Percentiles rank a stretch among this genome's conserved stretches.
Evolutionary conservation across 2,113 vertebrate genomes (phyloP).

Genomic region (Paracanthobrama guichenoti): DNA sequence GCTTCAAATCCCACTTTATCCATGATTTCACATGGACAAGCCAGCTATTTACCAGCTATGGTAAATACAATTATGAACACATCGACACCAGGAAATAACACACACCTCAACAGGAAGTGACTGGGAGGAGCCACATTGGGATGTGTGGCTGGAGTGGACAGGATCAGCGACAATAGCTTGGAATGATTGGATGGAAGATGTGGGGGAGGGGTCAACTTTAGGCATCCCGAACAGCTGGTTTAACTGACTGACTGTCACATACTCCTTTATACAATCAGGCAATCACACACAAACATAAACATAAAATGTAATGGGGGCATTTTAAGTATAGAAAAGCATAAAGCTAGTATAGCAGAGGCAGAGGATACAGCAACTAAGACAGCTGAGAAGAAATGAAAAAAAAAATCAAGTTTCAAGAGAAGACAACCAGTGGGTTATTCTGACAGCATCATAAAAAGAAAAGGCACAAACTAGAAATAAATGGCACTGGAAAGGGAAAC

Average conservation of each 20-base stretch:
- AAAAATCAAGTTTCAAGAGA: neutral
- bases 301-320: conserved; percentile 33
- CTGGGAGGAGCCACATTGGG: conserved; percentile 73
- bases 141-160: conserved; percentile 67
- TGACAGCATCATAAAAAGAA: conserved; percentile 16
- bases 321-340: conserved; percentile 39
- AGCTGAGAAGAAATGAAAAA: conserved; percentile 69
- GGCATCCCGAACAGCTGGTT: conserved; percentile 81
- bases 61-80: conserved; percentile 15
- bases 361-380: conserved; percentile 70
- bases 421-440: neutral
- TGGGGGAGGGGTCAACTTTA: conserved; percentile 63
- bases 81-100: conserved; percentile 51
- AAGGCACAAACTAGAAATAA: conserved; percentile 22
- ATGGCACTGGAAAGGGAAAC: conserved; percentile 10
- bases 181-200: conserved; percentile 69
- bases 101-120: conserved; percentile 81
- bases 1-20: neutral
- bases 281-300: conserved; percentile 6
- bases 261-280: conserved; percentile 74
- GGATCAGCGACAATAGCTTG: conserved; percentile 73
- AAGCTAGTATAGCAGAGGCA: conserved; percentile 12
- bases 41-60: neutral
- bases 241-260: conserved; percentile 88
- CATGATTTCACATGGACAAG: too few species aligned